phyloP scores from a whole-genome alignment of 2,113 vertebrate genomes.

The Sylvietta virens region DNA sequence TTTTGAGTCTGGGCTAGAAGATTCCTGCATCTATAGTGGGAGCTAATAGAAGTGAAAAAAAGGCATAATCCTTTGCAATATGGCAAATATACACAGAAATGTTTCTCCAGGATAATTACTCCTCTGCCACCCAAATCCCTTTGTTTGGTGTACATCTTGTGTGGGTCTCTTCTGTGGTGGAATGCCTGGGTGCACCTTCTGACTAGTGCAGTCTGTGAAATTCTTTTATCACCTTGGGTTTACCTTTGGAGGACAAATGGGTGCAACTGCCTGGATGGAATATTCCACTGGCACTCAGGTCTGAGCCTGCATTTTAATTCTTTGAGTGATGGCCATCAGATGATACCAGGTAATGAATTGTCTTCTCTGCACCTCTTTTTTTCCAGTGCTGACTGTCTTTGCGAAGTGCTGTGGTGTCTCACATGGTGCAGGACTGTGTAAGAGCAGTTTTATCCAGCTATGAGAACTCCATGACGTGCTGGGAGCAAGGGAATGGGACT shows the following conservation, averaged over 20 bases:
- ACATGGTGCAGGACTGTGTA: neutral
- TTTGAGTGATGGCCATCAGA: neutral
- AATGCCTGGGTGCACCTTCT: neutral
- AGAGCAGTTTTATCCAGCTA: neutral
- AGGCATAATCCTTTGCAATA: neutral
- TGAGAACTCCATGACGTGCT: neutral
- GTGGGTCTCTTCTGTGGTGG: neutral
- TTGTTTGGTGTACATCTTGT: neutral
- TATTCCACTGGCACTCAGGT: neutral
- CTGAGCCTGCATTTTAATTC: conserved; percentile 3
- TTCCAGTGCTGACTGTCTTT: neutral
- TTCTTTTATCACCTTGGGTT: neutral
- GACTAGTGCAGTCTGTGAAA: neutral
- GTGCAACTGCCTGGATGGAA: neutral
- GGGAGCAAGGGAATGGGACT: neutral
- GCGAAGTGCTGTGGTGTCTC: neutral
- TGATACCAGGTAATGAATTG: neutral
- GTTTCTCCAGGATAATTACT: neutral
- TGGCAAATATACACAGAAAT: neutral
- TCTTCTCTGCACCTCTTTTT: neutral
- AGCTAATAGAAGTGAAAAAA: neutral
- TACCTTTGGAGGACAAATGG: neutral
- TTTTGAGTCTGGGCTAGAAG: neutral
- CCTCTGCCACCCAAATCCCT: neutral
- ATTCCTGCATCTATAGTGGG: neutral